A percentile compares a stretch with the other conserved stretches of the same genome.
phyloP scores from a whole-genome alignment of 2,797 vertebrate genomes.

The Eleutherodactylus coqui region DNA sequence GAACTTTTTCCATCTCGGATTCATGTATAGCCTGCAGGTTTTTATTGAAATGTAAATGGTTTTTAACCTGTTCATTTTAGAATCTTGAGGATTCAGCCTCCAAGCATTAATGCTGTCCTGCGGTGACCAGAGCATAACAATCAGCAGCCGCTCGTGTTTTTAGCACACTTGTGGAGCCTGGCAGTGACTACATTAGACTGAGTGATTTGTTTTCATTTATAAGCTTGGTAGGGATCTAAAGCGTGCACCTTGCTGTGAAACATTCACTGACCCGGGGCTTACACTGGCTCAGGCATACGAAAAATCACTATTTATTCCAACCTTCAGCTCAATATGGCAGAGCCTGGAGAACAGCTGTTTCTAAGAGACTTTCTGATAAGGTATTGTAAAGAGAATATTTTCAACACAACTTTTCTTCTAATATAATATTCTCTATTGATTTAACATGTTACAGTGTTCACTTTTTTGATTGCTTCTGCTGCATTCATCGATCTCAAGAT shows the following conservation, averaged over 20 bases:
- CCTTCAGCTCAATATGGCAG: conserved; percentile 18
- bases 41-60: not conserved
- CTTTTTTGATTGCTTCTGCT: conserved; percentile 44
- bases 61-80: not conserved
- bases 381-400: conserved; percentile 37
- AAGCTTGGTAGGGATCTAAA: conserved; percentile 28
- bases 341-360: conserved; percentile 28
- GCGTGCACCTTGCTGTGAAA: conserved; percentile 43
- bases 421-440: conserved; percentile 57
- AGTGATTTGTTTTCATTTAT: conserved; percentile 25
- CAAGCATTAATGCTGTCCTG: not conserved
- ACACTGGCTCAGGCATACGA: not conserved
- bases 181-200: not conserved
- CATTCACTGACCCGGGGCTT: conserved; percentile 42
- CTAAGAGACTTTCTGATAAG: conserved; percentile 49
- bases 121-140: conserved; percentile 33
- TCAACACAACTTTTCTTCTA: conserved; percentile 45
- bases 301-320: conserved; percentile 42
- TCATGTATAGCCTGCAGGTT: not conserved
- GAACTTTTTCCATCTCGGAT: not conserved
- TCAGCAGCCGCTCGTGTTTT: conserved; percentile 16
- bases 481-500: conserved; percentile 35
- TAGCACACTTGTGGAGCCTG: not conserved
- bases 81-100: not conserved
- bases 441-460: conserved; percentile 28